phyloP scores from a whole-genome alignment of 2,113 vertebrate species.

The Cinclus mexicanus region DNA sequence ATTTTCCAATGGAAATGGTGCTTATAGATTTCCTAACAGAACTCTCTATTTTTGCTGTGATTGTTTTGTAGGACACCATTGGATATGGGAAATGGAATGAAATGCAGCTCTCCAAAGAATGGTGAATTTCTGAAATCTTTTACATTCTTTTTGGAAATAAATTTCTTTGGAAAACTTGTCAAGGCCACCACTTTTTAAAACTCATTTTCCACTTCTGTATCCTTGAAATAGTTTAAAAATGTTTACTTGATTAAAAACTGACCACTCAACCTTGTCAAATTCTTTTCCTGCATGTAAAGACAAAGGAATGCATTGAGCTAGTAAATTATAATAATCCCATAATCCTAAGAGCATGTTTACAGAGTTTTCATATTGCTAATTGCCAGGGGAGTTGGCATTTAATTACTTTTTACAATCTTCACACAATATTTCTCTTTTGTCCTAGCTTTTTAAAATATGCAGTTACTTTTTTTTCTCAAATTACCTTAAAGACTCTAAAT shows the following conservation, averaged over 20 bases:
- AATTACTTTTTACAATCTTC: conserved; percentile 32
- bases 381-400: conserved; percentile 29
- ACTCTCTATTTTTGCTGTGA: neutral
- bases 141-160: neutral
- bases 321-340: conserved; percentile 57
- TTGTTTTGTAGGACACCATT: neutral
- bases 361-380: conserved; percentile 41
- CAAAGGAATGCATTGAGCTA: conserved; percentile 47
- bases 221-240: conserved; percentile 37
- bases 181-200: neutral
- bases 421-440: conserved; percentile 34
- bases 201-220: conserved; percentile 5
- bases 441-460: neutral
- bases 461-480: neutral
- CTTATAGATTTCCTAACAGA: neutral
- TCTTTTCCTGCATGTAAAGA: conserved; percentile 20
- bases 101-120: neutral
- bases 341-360: conserved; percentile 58
- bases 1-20: neutral
- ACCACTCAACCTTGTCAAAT: conserved; percentile 64
- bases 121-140: neutral
- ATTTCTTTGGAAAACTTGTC: neutral
- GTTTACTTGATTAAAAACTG: conserved; percentile 60
- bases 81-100: neutral
- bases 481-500: neutral